Conservation (phyloP, 2,888 invertebrate species). For the Tenthredo mesomela region DNA sequence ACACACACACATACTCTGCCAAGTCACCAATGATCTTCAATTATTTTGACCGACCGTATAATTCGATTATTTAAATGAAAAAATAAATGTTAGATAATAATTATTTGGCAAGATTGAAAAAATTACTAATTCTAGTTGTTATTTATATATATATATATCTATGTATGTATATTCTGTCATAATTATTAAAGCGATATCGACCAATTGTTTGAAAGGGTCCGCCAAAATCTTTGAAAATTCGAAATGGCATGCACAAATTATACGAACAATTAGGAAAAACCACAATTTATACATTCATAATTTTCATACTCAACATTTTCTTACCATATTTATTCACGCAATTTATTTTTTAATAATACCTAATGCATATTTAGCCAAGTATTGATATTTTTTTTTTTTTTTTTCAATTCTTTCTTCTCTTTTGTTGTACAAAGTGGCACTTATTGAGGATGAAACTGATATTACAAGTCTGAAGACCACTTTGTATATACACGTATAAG, state of each 20-base stretch:
- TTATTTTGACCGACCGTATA: background rate
- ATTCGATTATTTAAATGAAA: background rate
- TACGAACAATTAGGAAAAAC: slow-evolving; percentile 23
- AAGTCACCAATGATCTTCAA: background rate
- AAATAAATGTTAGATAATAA: background rate
- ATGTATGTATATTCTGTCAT: background rate
- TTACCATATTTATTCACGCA: slow-evolving; percentile 12
- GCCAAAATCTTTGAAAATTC: background rate
- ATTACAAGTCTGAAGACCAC: background rate
- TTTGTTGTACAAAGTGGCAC: background rate
- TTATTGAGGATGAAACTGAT: background rate
- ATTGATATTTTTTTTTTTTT: background rate
- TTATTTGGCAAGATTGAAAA: background rate
- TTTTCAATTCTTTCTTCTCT: background rate
- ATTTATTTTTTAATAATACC: slow-evolving; percentile 41
- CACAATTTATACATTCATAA: slow-evolving; percentile 20
- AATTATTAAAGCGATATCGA: background rate
- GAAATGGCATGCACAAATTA: slow-evolving; percentile 26
- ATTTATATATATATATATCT: background rate
- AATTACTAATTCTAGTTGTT: background rate
- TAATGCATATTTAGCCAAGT: slow-evolving; percentile 26
- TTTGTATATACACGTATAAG: slow-evolving; percentile 6
- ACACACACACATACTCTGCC: background rate
- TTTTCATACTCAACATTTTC: slow-evolving; percentile 3
- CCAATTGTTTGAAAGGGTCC: background rate